phyloP scores from a whole-genome alignment of 2,113 vertebrate species.

The Melierax canorus region DNA sequence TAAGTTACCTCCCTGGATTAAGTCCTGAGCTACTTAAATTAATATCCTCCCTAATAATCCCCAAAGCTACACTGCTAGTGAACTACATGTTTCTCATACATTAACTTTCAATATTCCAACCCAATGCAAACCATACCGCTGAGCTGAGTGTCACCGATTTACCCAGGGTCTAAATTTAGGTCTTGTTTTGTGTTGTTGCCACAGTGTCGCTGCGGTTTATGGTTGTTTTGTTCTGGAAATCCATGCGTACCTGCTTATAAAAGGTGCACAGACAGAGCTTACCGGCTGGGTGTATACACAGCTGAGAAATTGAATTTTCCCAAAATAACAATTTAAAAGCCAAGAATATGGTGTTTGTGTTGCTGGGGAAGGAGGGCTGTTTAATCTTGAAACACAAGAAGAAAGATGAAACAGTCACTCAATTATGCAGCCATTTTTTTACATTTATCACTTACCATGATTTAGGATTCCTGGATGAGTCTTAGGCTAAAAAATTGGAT shows the following conservation, averaged over 20 bases:
- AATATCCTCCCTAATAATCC: not conserved
- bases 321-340: not conserved
- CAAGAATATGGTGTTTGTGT: not conserved
- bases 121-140: not conserved
- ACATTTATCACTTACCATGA: not conserved
- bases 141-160: not conserved
- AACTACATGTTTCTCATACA: not conserved
- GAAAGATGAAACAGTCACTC: not conserved
- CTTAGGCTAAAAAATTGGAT: not conserved
- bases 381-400: not conserved
- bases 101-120: not conserved
- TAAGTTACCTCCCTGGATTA: not conserved
- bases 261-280: not conserved
- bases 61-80: not conserved
- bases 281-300: no score
- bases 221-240: not conserved
- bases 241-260: not conserved
- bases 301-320: not conserved
- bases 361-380: not conserved
- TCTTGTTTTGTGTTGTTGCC: not conserved
- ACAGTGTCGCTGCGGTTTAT: not conserved
- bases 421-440: not conserved
- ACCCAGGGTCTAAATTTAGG: not conserved
- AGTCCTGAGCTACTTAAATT: constrained; percentile 4
- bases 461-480: not conserved